phyloP scores from a whole-genome alignment of 2,797 vertebrate genomes.

The Neosalanx taihuensis region DNA sequence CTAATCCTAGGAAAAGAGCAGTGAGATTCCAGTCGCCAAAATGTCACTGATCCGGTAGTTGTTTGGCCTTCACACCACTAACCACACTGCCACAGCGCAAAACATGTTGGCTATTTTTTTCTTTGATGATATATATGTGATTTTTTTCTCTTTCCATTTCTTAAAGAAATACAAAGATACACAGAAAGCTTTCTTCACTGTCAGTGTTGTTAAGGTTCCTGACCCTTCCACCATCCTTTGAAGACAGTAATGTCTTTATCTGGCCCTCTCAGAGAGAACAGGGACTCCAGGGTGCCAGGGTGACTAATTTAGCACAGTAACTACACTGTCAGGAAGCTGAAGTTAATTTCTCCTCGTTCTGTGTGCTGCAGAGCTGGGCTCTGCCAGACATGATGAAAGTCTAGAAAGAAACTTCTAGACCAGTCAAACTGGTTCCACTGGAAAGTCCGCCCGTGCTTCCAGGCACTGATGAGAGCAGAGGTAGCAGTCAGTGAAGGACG shows the following conservation, averaged over 20 bases:
- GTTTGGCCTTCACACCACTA: slow-evolving; percentile 27
- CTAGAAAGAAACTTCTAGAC: neutral
- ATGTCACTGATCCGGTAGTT: slow-evolving; percentile 31
- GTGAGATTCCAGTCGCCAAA: slow-evolving; percentile 7
- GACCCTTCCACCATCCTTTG: too few species aligned
- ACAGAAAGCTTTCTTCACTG: too few species aligned
- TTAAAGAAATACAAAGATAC: too few species aligned
- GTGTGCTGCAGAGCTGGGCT: too few species aligned
- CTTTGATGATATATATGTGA: neutral
- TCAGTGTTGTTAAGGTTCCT: too few species aligned
- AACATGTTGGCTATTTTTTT: neutral
- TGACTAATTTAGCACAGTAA: too few species aligned
- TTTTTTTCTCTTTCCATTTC: neutral
- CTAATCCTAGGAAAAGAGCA: slow-evolving; percentile 63
- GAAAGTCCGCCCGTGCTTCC: neutral
- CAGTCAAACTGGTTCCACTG: slow-evolving; percentile 21
- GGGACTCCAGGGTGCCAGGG: too few species aligned
- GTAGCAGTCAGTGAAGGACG: neutral
- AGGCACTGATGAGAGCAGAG: neutral
- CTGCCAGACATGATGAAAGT: too few species aligned
- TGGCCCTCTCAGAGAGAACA: too few species aligned
- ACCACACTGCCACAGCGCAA: neutral
- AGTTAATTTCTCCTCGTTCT: too few species aligned
- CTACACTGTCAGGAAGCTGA: too few species aligned
- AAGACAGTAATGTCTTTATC: too few species aligned